Evolutionary conservation across 1,140 invertebrate species (phyloP).

Genomic region (Scaptomyza graminum): DNA sequence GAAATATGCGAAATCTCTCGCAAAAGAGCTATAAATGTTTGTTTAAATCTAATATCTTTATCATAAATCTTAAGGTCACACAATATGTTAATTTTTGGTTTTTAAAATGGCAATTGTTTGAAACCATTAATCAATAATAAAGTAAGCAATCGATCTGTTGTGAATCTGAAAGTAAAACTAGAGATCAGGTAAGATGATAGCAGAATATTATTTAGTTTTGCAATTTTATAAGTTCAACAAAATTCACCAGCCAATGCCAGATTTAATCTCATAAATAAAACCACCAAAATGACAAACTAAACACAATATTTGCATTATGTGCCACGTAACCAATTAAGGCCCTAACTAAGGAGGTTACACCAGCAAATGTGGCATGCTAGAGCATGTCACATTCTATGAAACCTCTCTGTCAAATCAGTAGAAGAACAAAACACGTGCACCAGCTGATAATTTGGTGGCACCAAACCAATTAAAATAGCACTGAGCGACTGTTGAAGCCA

Average conservation of each 20-base stretch:
- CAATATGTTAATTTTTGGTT: too few species aligned
- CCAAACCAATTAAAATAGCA: slow-evolving; percentile 3
- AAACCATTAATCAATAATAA: too few species aligned
- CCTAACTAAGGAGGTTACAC: background rate
- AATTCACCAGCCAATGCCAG: too few species aligned
- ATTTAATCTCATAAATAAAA: background rate
- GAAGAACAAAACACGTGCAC: background rate
- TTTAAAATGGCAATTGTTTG: too few species aligned
- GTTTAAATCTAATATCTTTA: background rate
- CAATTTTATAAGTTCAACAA: too few species aligned
- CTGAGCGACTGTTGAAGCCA: background rate
- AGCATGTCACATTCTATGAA: background rate
- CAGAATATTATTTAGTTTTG: too few species aligned
- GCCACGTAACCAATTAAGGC: slow-evolving; percentile 9
- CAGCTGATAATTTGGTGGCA: slow-evolving; percentile 9
- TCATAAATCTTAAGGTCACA: background rate
- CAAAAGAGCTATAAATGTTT: too few species aligned
- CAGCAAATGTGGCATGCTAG: background rate
- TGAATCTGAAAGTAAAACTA: too few species aligned
- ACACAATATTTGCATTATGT: background rate
- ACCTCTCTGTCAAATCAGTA: background rate
- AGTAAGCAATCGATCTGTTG: too few species aligned
- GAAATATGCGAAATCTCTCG: too few species aligned
- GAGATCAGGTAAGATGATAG: too few species aligned
- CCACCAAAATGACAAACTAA: background rate